Base-by-base conservation (phyloP, 37 sponge, comb jelly and placozoan genomes). In the Spongia lamella region DNA sequence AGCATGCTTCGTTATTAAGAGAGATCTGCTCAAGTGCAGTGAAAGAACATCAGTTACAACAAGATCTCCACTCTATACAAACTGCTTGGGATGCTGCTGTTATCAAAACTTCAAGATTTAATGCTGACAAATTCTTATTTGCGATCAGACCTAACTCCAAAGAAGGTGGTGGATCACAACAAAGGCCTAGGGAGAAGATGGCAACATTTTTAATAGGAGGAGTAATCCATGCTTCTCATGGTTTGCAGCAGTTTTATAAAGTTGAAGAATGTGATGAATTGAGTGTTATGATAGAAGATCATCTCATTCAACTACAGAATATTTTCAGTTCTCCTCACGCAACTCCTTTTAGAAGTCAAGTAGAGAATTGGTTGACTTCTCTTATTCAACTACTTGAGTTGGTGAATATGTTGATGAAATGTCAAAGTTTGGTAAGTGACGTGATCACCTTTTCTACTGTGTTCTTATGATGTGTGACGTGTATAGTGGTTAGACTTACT, bases 21-120 rank as follows among this genome's bases (percentile, higher is more conserved):
- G 83, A 85, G 63, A 80, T 81, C 26, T 86, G 86, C 38, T 69
- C 61, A 30, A 71, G 66, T 49, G 91, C 91, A 25, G 78, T 76
- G 55, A 72, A 76, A 37, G 74, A 90, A 49, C 57, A 78, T 20
- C 64, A 76, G 27, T 63, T 90, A 22, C 70, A 58, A 37, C 36
- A 66, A 27, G 51, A 55, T 21, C 59, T 75, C 17, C 1, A 17
- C 7, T 1, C 0, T 2, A 22, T 74, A 57, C 49, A 29, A 58
- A 11, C 25, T 15, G 5, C 60, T 15, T 58, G 25, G 60, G 29
- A 22, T 29, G 29, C 25, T 34, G 31, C 63, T 6, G 31, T 62
- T 3, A 34, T 30, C 26, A 27, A 58, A 11, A 58, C 13, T 15
- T 7, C 25, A 43, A 43, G 47, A 43, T 43, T 43, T 43, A 43